Percentiles rank a stretch among this genome's conserved stretches.
Evolutionary conservation across 2,797 vertebrate genomes (phyloP).

Genomic region (Melanogrammus aeglefinus): DNA sequence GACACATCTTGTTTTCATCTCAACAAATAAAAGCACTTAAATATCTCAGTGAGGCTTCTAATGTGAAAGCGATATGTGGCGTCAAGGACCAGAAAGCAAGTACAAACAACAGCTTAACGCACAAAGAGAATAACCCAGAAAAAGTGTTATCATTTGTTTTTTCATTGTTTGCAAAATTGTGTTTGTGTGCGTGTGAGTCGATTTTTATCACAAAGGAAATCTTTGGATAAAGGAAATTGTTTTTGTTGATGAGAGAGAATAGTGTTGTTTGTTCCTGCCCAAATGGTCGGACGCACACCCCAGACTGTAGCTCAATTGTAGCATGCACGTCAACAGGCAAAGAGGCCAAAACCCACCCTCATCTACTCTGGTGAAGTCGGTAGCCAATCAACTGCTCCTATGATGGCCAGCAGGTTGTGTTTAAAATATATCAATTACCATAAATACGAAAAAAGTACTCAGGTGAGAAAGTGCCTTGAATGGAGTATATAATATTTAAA

Average conservation of each 20-base stretch:
- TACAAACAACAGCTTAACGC: neutral
- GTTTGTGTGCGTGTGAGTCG: neutral
- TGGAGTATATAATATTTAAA: neutral
- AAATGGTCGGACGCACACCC: neutral
- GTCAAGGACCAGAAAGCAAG: no score
- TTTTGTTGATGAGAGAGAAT: neutral
- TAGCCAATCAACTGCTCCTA: neutral
- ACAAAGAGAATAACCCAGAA: neutral
- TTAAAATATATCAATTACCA: neutral
- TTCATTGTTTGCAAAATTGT: neutral
- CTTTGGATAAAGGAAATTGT: neutral
- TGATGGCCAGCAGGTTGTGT: neutral
- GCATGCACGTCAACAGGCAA: neutral
- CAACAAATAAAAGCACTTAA: neutral
- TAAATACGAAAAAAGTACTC: neutral
- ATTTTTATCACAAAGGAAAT: no score
- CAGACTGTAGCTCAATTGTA: neutral
- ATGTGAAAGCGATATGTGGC: no score
- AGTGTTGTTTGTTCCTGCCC: neutral
- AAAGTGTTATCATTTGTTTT: neutral
- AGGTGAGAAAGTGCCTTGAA: neutral
- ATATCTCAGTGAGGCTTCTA: neutral
- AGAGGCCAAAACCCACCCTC: neutral
- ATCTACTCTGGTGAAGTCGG: neutral
- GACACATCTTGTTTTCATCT: neutral